Percentiles rank a stretch among this genome's conserved stretches.
Conservation (phyloP, 2,888 invertebrate species). For the Rotaria sp. region DNA sequence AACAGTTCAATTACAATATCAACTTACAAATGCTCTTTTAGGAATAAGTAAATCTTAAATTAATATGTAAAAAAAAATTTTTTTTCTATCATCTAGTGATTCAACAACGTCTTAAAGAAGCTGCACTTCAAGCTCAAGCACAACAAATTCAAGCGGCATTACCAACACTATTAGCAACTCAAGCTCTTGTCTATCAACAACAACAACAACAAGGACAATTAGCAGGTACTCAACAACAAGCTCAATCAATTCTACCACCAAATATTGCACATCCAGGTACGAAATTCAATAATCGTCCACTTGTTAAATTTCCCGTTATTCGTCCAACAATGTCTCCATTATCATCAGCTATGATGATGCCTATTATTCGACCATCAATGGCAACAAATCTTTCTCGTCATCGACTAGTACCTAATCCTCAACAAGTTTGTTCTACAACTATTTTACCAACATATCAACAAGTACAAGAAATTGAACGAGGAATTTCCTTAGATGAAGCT, state of each 20-base stretch:
- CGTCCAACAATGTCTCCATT: not conserved
- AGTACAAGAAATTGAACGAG: not conserved
- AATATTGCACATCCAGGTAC: not conserved
- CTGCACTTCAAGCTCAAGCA: slow-evolving; percentile 10
- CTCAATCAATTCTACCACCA: not conserved
- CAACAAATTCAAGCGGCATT: not conserved
- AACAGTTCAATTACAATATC: not conserved
- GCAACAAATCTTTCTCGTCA: not conserved
- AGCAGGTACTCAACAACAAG: not conserved
- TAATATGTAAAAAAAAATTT: too few species aligned
- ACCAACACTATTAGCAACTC: not conserved
- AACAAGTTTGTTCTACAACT: not conserved
- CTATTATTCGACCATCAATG: not conserved
- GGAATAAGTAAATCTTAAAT: not conserved
- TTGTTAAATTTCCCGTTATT: not conserved
- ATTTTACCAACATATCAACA: not conserved
- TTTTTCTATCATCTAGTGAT: not conserved
- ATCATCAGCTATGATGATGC: not conserved
- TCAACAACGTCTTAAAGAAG: not conserved
- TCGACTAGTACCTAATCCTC: not conserved
- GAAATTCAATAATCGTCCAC: not conserved
- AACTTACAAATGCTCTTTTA: not conserved
- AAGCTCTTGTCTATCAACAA: not conserved
- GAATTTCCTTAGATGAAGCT: not conserved
- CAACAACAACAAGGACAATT: not conserved